Base-by-base conservation (phyloP, 1,140 invertebrate genomes). In the Bombus confusus region DNA sequence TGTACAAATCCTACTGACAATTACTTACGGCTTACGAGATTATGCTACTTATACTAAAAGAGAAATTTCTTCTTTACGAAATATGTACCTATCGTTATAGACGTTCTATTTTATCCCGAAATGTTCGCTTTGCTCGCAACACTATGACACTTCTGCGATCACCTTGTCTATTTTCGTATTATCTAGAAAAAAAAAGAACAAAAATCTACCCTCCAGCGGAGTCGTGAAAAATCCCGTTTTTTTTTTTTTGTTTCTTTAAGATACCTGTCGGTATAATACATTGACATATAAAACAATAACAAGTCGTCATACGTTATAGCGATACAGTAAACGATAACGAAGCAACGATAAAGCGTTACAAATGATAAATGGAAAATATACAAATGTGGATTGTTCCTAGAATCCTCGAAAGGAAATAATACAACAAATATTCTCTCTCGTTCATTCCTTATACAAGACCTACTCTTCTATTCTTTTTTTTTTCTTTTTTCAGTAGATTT, bases 201-300 rank as follows among this genome's bases (percentile, higher is more conserved):
- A 52, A 6, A 22, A 8, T 22, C 47, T 28, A 64, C 66, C 41
- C 57, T 37, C 22, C 3, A 28, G 18, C 18, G 4, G 73, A 74
- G 15, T 82, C 15, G 3, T 22, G 31, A 75, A 13, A 47, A 8
- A 39, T 75, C 1, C 15, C 8, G 22, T 68, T 66, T 10, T 37
- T 10, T 68, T 9, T 1, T 68, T 37, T 12, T 68, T 13, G 1
- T 13, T 15, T 28, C 37, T 6, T 37, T 39, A 13, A 0, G 34
- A 47, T 25, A 41, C 22, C 41, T 25, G 41, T 68, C 59, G 37
- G 39, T 77, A 83, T 77, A 39, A 52, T 83, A 83, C 64, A 69
- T 76, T 69, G 47, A 77, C 77, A 83, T 83, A 83, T 57, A 78
- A 83, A 83, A 78, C 74, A 43, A 83, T 83, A 83, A 83, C 41